phyloP scores from a whole-genome alignment of 2,797 vertebrate species.

The Muscicapa comitata region DNA sequence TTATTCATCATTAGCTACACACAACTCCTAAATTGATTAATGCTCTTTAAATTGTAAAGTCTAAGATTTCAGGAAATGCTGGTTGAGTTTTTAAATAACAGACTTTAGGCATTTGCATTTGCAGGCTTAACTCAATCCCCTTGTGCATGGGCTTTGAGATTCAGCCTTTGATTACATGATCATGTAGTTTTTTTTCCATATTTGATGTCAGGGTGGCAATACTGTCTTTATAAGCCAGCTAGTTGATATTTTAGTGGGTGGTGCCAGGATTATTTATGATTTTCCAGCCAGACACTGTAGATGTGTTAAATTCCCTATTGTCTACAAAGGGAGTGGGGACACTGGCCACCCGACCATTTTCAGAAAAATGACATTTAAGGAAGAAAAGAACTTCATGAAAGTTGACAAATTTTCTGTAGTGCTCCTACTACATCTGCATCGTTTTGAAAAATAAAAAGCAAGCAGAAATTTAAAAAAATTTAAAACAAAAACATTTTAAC shows the following conservation, averaged over 20 bases:
- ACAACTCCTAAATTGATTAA: background rate
- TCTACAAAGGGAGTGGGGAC: background rate
- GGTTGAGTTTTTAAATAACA: background rate
- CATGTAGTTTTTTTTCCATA: background rate
- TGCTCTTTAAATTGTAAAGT: background rate
- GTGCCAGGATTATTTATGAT: background rate
- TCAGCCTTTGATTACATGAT: background rate
- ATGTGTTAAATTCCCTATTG: background rate
- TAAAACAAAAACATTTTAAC: background rate
- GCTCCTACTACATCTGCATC: background rate
- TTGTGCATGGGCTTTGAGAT: background rate
- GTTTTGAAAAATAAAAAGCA: background rate
- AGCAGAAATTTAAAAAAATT: background rate
- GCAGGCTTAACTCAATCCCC: background rate
- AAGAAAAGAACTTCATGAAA: background rate
- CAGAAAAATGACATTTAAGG: background rate
- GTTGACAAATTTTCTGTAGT: background rate
- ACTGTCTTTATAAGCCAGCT: background rate
- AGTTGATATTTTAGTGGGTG: background rate
- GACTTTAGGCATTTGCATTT: background rate
- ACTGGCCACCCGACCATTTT: background rate
- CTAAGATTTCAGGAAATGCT: background rate
- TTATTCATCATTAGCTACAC: background rate
- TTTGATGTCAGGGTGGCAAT: background rate
- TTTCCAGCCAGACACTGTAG: background rate